A percentile compares a stretch with the other conserved stretches of the same genome.
phyloP scores from a whole-genome alignment of 2,113 vertebrate genomes.

The Tetrax tetrax region DNA sequence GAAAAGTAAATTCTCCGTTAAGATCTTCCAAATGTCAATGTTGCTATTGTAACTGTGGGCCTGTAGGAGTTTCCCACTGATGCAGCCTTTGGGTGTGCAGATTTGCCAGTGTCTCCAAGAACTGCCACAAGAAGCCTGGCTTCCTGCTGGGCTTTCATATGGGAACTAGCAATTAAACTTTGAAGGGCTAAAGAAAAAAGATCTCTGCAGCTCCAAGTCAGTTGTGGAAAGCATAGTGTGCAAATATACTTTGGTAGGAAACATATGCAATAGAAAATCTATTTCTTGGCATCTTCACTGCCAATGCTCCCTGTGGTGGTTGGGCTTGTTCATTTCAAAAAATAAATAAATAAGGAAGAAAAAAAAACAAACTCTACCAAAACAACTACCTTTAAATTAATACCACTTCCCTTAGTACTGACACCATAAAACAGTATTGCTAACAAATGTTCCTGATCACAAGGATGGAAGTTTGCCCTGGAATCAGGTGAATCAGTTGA shows the following conservation, averaged over 20 bases:
- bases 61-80: background rate
- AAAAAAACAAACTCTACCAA: background rate
- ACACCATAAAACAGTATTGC: background rate
- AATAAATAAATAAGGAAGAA: too few relatives aligned
- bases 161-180: background rate
- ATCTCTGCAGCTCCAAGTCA: background rate
- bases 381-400: background rate
- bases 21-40: background rate
- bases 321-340: background rate
- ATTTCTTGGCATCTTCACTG: background rate
- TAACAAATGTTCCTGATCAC: background rate
- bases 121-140: background rate
- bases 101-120: background rate
- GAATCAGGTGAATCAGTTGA: background rate
- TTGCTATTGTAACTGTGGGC: background rate
- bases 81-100: background rate
- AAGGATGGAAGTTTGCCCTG: background rate
- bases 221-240: background rate
- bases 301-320: background rate
- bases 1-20: background rate
- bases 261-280: background rate
- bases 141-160: conserved; percentile 5
- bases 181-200: background rate
- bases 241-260: conserved; percentile 30
- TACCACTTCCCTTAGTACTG: background rate